A percentile compares a stretch with the other conserved stretches of the same genome.
Conservation (phyloP, 2,113 vertebrate species). For the Notarius quadriscutis region DNA sequence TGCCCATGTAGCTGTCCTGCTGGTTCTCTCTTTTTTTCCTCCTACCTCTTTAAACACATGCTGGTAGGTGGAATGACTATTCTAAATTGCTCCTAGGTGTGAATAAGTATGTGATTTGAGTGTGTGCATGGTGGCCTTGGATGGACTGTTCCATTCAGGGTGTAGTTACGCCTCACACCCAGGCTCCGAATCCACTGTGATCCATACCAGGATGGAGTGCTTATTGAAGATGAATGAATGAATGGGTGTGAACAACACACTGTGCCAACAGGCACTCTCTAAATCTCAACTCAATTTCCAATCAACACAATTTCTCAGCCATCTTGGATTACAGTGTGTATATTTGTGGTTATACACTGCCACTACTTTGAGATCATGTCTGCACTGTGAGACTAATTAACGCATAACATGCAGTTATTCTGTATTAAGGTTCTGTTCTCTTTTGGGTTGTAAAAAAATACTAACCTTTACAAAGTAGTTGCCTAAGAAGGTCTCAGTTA, state of each 20-base stretch:
- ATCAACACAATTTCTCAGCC: not conserved
- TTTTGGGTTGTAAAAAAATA: slow-evolving; percentile 10
- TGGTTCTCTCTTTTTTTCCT: not conserved
- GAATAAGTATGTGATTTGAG: not conserved
- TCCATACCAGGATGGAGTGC: not conserved
- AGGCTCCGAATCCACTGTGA: not conserved
- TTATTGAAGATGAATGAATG: not conserved
- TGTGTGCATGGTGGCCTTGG: not conserved
- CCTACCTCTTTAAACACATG: not conserved
- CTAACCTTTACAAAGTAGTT: slow-evolving; percentile 69
- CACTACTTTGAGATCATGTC: not conserved
- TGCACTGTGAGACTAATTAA: not conserved
- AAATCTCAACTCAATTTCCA: not conserved
- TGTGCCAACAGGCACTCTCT: not conserved
- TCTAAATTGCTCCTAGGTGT: not conserved
- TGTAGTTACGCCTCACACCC: not conserved
- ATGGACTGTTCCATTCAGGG: not conserved
- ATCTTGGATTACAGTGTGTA: not conserved
- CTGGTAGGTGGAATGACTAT: not conserved
- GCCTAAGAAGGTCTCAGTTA: slow-evolving; percentile 62
- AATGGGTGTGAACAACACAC: not conserved
- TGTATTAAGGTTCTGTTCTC: not conserved
- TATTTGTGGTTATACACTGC: not conserved
- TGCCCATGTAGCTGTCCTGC: not conserved
- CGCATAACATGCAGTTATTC: not conserved